Base-by-base conservation (phyloP, 2,797 vertebrate species). In the Hemibagrus guttatus region DNA sequence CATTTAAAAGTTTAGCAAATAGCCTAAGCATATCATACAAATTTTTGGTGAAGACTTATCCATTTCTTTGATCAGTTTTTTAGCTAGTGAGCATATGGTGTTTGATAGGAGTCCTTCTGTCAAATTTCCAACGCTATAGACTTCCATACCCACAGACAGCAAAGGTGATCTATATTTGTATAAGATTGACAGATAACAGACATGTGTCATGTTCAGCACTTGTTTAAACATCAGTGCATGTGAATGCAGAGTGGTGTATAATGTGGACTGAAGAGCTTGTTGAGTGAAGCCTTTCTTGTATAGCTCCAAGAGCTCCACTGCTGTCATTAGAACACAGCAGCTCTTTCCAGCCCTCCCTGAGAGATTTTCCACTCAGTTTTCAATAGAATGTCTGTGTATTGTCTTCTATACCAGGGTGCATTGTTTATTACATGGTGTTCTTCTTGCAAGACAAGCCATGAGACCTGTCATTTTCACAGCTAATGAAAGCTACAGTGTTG, bases 211-310 rank as follows among this genome's bases (percentile, higher is more conserved):
- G 88, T 90, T 88, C 85, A 61, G 63, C 87, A 86, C 85, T 88
- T 91, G 91, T 89, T 91, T 87, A 92, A 92, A 92, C 91, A 92
- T 93, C 90, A 91, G 92, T 87, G 83, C 89, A 89, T 91, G 92
- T 90, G 83, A 89, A 89, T 61, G 84, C 85, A 85, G 90, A 88
- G 87, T 90, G 91, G 88, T 92, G 91, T 92, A 11, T 86, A 88
- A 69, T 81, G 86, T 90, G 88, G 91, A 87, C 84, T 90, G 91
- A 92, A 92, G 86, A 86, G 87, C 84, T 85, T 89, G 90, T 86
- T 90, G 93, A 93, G 84, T 86, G 93, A 94, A 63, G 78, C 83
- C 87, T 85, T 89, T 84, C 90, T 92, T 90, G 39, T 88, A 80
- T 86, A 87, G 85, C 85, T 49, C 13, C 17, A 59, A 83, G 86